Base-by-base conservation (phyloP, 2,797 vertebrate genomes). In the Schizopygopsis malacanthus region DNA sequence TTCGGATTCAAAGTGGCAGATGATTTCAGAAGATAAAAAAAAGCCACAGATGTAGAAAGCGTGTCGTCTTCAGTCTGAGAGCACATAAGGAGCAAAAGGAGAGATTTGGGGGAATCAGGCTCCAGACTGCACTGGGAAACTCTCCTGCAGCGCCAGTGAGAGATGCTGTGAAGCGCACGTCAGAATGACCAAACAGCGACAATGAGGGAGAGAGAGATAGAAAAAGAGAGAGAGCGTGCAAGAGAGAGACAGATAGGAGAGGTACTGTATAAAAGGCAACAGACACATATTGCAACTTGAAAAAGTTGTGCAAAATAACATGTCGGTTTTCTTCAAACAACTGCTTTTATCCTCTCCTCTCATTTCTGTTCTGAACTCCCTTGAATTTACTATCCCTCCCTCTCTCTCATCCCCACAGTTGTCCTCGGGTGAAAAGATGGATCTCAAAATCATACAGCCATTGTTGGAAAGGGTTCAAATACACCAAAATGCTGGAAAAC, bases 1-100 rank as follows among this genome's bases (percentile, higher is more conserved):
- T 78, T 59, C 76, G 13, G 15, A 61, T 59, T 82, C 37, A 56
- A 87, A 85, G 81, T 79, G 73, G 78, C 76, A 85, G 87, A 89
- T 82, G 15, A 59, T 77, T 81, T 72, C 18, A 15, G 84, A 81
- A 84, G 87, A 28, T 77, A 20, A 65, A 16, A 54, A 65, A 84
- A 79, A 52, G 54, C 73, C 43, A 81, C 69, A 90, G 75, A 86
- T 20, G 47, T 37, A 39, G 37, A 71, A 50, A 79, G 56, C 43
- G 52, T 78, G 70, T 75, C 79, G 75, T 61, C 81, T 72, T 63
- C 73, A 73, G 25, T 82, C 83, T 70, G 33, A 22, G 41, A 67
- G 33, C 25, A 85, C 56, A 76, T 70, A 79, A 84, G 71, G 61
- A 81, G 71, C 52, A 79, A 83, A 72, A 50, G 39, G 43, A 84